Evolutionary conservation across 2,113 vertebrate genomes (phyloP).

Genomic region (Chloropsis hardwickii): DNA sequence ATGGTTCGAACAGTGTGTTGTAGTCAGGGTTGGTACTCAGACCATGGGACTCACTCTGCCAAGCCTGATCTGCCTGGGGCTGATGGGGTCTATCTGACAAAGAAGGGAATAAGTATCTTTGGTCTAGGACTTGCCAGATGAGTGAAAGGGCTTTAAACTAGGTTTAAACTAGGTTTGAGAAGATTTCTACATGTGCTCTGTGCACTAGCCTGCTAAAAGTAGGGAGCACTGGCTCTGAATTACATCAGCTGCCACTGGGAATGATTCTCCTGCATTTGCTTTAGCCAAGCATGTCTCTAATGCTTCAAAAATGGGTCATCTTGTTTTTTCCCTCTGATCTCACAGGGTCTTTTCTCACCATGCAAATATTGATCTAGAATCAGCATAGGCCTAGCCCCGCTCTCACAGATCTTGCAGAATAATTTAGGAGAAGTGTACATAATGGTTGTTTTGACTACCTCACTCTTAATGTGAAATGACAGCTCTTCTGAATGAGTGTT

Average conservation of each 20-base stretch:
- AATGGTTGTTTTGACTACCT: not conserved
- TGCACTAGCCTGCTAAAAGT: not conserved
- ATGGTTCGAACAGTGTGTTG: not conserved
- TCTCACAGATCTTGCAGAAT: not conserved
- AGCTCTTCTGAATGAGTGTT: not conserved
- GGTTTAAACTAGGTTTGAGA: not conserved
- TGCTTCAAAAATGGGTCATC: not conserved
- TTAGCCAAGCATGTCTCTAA: not conserved
- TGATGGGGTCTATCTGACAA: not conserved
- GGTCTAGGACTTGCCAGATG: not conserved
- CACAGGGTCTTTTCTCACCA: not conserved
- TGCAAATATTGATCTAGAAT: not conserved
- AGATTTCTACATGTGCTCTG: not conserved
- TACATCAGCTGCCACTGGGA: rapidly evolving
- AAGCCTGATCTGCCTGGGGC: not conserved
- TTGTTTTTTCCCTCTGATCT: not conserved
- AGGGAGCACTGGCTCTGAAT: not conserved
- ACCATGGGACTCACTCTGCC: not conserved
- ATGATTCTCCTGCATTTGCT: not conserved
- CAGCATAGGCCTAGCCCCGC: not conserved
- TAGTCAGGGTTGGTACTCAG: not conserved
- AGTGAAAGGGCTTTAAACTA: not conserved
- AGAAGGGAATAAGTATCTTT: not conserved
- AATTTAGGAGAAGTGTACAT: not conserved
- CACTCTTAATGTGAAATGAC: not conserved